phyloP scores from a whole-genome alignment of 2,113 vertebrate species.

The Corythaixoides concolor region DNA sequence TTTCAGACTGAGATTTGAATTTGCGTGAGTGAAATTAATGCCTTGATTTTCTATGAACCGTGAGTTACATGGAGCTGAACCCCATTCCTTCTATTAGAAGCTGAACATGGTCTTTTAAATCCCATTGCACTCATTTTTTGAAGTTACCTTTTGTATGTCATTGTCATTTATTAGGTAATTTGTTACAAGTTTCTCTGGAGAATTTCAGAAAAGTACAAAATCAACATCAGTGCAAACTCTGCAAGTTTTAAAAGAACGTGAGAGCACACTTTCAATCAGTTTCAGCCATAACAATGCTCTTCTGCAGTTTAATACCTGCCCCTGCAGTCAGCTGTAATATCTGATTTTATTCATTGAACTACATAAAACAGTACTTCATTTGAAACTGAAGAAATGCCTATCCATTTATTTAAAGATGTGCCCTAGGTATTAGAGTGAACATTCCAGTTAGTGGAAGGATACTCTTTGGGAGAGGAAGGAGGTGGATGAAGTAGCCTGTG shows the following conservation, averaged over 20 bases:
- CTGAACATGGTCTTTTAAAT: constrained; percentile 17
- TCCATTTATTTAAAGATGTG: constrained; percentile 8
- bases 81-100: not conserved
- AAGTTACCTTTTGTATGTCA: constrained; percentile 22
- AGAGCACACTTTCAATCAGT: not conserved
- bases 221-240: not conserved
- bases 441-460: not conserved
- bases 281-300: not conserved
- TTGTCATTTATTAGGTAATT: not conserved
- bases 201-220: constrained; percentile 45
- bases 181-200: not conserved
- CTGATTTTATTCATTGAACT: not conserved
- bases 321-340: not conserved
- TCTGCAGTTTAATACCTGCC: not conserved
- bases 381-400: not conserved
- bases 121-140: constrained; percentile 9
- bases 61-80: not conserved
- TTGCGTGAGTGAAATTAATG: not conserved
- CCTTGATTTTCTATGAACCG: not conserved
- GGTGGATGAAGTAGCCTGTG: not conserved
- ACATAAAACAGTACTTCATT: not conserved
- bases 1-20: not conserved
- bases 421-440: not conserved
- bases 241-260: not conserved
- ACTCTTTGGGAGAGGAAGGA: not conserved